Percentiles rank a stretch among this genome's conserved stretches.
phyloP scores from a whole-genome alignment of 2,888 invertebrate genomes.

The Tenthredo distinguenda region DNA sequence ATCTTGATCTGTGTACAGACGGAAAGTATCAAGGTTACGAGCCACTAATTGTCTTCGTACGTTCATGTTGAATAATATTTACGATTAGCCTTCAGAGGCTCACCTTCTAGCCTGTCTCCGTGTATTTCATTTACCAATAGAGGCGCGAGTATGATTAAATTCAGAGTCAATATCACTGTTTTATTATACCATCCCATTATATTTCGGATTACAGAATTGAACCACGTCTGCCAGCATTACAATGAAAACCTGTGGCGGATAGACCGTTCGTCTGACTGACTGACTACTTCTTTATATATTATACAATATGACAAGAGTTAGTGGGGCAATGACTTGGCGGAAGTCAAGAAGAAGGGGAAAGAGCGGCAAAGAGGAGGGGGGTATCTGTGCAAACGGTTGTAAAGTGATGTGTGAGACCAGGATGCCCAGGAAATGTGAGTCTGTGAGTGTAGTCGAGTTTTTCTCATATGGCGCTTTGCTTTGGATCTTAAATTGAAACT shows the following conservation, averaged over 20 bases:
- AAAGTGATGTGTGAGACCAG: neutral
- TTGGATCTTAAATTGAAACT: neutral
- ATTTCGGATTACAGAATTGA: neutral
- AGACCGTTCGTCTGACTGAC: neutral
- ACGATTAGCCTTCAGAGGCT: neutral
- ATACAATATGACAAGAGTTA: neutral
- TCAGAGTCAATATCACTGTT: neutral
- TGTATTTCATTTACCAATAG: neutral
- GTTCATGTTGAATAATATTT: neutral
- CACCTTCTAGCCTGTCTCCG: neutral
- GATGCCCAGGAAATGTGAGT: neutral
- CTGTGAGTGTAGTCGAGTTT: neutral
- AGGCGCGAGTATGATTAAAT: neutral
- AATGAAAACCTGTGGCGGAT: neutral
- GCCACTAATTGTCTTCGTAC: neutral
- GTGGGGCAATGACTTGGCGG: neutral
- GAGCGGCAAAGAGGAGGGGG: neutral
- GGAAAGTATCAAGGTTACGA: neutral
- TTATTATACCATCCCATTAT: neutral
- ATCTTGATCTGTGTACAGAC: constrained; percentile 69
- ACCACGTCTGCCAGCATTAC: neutral
- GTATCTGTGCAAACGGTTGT: neutral
- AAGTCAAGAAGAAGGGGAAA: neutral
- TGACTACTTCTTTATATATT: neutral
- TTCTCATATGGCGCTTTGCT: neutral